phyloP scores from a whole-genome alignment of 2,113 vertebrate genomes.

The Grammomys dolichurus region DNA sequence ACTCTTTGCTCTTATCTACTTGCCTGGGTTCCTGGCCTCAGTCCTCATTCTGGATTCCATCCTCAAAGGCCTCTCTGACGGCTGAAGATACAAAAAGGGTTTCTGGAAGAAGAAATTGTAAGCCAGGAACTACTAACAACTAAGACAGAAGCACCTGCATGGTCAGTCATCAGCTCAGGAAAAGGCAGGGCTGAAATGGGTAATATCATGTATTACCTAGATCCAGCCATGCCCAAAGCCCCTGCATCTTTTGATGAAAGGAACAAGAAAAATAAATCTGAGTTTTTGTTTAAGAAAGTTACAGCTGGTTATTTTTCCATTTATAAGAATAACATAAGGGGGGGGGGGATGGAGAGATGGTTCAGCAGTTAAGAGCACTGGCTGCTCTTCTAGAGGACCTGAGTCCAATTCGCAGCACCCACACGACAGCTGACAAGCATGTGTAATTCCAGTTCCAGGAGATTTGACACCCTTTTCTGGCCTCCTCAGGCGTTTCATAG shows the following conservation, averaged over 20 bases:
- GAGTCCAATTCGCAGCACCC: background rate
- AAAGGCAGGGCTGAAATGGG: background rate
- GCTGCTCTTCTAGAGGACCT: background rate
- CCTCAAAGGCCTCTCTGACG: background rate
- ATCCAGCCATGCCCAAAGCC: slow-evolving; percentile 22
- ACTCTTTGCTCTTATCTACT: background rate
- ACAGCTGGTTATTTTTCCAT: background rate
- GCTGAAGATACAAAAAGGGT: background rate
- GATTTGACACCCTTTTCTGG: background rate
- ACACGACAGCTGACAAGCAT: background rate
- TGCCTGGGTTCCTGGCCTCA: background rate
- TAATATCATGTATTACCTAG: background rate
- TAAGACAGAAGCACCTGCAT: background rate
- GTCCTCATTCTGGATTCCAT: background rate
- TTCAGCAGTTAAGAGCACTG: background rate
- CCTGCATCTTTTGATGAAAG: background rate
- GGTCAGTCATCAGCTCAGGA: background rate
- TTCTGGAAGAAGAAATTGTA: slow-evolving; percentile 12
- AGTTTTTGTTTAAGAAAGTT: slow-evolving; percentile 43
- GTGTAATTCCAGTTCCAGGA: background rate
- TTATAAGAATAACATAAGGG: background rate
- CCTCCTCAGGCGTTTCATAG: background rate
- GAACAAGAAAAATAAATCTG: background rate
- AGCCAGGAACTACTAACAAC: background rate
- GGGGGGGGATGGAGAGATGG: background rate